Evolutionary conservation across 2,888 invertebrate genomes (phyloP).

Genomic region (Andrena camellia): DNA sequence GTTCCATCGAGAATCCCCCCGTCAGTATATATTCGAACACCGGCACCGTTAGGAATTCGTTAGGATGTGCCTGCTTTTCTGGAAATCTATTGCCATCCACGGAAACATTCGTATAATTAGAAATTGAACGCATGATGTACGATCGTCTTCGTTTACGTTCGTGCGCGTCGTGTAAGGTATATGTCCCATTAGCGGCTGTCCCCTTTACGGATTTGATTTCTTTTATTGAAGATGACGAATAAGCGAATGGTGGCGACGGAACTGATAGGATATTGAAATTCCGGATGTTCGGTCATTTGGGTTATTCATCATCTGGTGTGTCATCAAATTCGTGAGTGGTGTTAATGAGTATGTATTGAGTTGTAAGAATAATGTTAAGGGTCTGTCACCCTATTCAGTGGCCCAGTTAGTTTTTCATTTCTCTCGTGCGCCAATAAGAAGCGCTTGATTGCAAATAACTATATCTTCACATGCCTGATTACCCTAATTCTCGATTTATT

Average conservation of each 20-base stretch:
- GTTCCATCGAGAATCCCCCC: conserved; percentile 13
- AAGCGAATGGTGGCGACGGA: neutral
- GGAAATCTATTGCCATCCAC: conserved; percentile 28
- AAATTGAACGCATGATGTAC: conserved; percentile 20
- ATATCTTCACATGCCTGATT: too few relatives aligned
- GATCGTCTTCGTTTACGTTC: neutral
- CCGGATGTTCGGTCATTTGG: too few relatives aligned
- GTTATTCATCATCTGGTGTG: too few relatives aligned
- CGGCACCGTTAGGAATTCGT: conserved; percentile 48
- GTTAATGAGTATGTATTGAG: too few relatives aligned
- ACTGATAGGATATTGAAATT: too few relatives aligned
- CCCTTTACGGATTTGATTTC: neutral
- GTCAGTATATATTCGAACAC: neutral
- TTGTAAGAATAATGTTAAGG: too few relatives aligned
- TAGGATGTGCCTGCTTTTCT: conserved; percentile 16
- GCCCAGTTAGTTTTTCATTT: too few relatives aligned
- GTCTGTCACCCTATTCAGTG: too few relatives aligned
- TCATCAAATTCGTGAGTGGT: too few relatives aligned
- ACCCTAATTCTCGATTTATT: too few relatives aligned
- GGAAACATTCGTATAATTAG: conserved; percentile 22
- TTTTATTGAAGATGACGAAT: neutral
- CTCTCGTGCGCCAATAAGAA: too few relatives aligned
- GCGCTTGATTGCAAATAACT: too few relatives aligned
- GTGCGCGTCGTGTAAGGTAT: neutral
- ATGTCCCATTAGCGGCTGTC: neutral